Evolutionary conservation across 2,888 invertebrate genomes (phyloP).

Genomic region (Didymodactylos carnosus): DNA sequence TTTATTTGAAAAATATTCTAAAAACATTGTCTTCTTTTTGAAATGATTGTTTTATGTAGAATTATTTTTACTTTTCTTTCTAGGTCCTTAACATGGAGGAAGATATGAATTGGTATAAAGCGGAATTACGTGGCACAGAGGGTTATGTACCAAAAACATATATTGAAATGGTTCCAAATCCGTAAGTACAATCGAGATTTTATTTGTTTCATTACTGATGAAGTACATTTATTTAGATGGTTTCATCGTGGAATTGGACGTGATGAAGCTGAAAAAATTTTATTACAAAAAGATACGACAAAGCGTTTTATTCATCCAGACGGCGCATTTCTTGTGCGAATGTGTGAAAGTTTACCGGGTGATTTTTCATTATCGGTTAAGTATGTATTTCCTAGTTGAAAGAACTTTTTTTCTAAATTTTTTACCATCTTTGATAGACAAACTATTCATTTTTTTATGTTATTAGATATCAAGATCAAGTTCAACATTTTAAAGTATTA

Average conservation of each 20-base stretch:
- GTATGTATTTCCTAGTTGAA: slow-evolving; percentile 46
- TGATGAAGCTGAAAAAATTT: slow-evolving; percentile 81
- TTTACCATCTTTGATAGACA: not conserved
- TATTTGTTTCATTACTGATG: too few species aligned
- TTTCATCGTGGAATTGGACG: slow-evolving; percentile 91
- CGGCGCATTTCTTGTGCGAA: slow-evolving; percentile 92
- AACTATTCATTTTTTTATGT: slow-evolving; percentile 13
- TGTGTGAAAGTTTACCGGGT: slow-evolving; percentile 96
- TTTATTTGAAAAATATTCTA: too few species aligned
- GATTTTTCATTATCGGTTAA: slow-evolving; percentile 98
- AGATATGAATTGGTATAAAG: slow-evolving; percentile 63
- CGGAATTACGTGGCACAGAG: slow-evolving; percentile 87
- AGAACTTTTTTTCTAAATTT: slow-evolving; percentile 36
- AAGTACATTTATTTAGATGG: slow-evolving; percentile 73
- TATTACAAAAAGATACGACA: slow-evolving; percentile 47
- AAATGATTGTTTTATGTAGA: not conserved
- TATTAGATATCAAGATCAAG: slow-evolving; percentile 24
- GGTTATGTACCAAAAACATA: slow-evolving; percentile 97
- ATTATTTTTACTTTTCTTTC: not conserved
- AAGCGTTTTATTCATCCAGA: slow-evolving; percentile 40
- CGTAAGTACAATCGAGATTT: slow-evolving; percentile 31
- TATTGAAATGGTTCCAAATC: slow-evolving; percentile 92
- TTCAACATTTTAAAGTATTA: slow-evolving; percentile 32
- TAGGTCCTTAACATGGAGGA: not conserved
- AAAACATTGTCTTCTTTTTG: not conserved